These are phyloP conservation scores for Struthio camelus DNA, from an alignment of 2,113 vertebrate genomes.

Conservation along the genomic window DNA sequence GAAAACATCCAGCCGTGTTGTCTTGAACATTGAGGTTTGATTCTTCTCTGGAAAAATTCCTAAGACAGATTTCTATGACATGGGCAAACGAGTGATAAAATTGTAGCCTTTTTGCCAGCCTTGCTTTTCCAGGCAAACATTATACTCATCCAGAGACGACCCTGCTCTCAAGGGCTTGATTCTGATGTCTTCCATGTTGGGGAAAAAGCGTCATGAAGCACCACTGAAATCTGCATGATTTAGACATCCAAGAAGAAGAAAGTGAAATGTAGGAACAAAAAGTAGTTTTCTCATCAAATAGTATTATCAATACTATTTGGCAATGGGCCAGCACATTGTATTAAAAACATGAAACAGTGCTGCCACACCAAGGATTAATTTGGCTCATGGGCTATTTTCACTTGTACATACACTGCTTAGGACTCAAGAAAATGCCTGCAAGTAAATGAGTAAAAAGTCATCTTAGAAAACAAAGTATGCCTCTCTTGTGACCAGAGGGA, in stretches of 20 bases:
- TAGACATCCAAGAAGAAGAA: background rate
- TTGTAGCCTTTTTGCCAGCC: background rate
- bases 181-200: background rate
- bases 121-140: background rate
- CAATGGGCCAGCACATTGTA: background rate
- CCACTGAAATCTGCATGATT: background rate
- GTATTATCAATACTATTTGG: background rate
- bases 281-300: background rate
- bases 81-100: background rate
- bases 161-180: background rate
- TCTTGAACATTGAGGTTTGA: background rate
- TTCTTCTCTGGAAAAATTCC: background rate
- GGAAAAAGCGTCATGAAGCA: background rate
- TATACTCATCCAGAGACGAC: background rate
- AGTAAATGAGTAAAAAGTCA: background rate
- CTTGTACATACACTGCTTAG: fast-evolving
- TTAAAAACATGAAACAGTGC: background rate
- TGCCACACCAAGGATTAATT: background rate
- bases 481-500: background rate
- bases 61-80: background rate
- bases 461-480: background rate
- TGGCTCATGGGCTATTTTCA: background rate
- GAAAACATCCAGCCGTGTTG: background rate
- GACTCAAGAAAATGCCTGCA: background rate
- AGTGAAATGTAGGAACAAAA: background rate